phyloP scores from a whole-genome alignment of 2,113 vertebrate species.

The Illadopsis cleaveri region DNA sequence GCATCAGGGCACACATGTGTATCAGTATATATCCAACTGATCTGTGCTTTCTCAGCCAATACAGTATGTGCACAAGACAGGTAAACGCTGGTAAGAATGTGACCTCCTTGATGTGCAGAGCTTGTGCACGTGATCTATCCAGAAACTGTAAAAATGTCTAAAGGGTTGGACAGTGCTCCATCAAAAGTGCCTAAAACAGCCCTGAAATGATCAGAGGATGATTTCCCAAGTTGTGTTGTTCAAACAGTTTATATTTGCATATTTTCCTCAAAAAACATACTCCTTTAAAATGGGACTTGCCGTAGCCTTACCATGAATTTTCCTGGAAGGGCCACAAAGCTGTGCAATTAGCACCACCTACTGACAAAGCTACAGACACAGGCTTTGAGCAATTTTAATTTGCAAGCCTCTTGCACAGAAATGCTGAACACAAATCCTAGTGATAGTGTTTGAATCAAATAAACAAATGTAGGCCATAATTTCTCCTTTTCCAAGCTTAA shows the following conservation, averaged over 20 bases:
- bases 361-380: not conserved
- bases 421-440: not conserved
- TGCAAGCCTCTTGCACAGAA: not conserved
- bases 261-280: not conserved
- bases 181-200: not conserved
- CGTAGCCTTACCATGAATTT: not conserved
- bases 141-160: not conserved
- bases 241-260: constrained; percentile 10
- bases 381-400: not conserved
- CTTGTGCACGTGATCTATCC: rapidly evolving
- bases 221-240: constrained; percentile 8
- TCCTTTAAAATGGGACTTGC: not conserved
- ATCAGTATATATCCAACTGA: not conserved
- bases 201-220: not conserved
- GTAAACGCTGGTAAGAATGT: not conserved
- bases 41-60: not conserved
- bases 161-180: not conserved
- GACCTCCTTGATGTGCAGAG: not conserved
- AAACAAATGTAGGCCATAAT: not conserved
- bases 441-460: not conserved
- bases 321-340: not conserved
- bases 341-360: constrained; percentile 45
- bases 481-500: not conserved
- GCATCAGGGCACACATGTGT: not conserved
- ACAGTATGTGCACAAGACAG: not conserved